Evolutionary conservation across 2,113 vertebrate species (phyloP).

Genomic region (Etheostoma cragini): DNA sequence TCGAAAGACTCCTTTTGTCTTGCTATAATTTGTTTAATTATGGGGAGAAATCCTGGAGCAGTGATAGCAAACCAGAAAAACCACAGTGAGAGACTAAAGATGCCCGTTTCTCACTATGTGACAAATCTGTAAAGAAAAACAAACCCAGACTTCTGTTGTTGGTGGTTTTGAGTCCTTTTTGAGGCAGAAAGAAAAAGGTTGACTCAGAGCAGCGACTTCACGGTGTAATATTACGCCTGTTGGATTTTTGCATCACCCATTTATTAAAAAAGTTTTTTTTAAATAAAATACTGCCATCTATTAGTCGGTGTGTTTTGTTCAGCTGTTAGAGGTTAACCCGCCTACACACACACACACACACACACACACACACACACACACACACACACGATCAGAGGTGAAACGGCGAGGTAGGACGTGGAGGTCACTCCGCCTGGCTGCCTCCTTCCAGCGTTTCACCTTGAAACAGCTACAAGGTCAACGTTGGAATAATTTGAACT

Average conservation of each 20-base stretch:
- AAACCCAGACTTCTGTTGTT: background rate
- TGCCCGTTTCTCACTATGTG: background rate
- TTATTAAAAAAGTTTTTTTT: constrained; percentile 69
- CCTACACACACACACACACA: too few species aligned
- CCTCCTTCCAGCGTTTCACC: too few species aligned
- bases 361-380: too few species aligned
- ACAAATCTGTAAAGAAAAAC: background rate
- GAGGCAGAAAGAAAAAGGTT: background rate
- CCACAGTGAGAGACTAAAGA: background rate
- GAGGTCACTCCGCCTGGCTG: too few species aligned
- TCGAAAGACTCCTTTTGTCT: background rate
- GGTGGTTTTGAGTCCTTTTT: background rate
- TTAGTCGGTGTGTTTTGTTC: background rate
- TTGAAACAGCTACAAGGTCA: too few species aligned
- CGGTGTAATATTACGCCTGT: constrained; percentile 33
- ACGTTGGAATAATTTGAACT: too few species aligned
- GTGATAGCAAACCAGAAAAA: background rate
- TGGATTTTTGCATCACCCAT: constrained; percentile 48
- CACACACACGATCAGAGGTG: too few species aligned
- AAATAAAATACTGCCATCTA: constrained; percentile 70
- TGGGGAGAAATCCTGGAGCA: background rate
- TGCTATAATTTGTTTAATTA: background rate
- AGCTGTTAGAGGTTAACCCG: background rate
- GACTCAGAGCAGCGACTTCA: background rate
- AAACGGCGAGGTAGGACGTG: too few species aligned